Percentiles rank a stretch among this genome's conserved stretches.
Conservation (phyloP, 1,140 invertebrate species). For the Catajapyx aquilonaris region DNA sequence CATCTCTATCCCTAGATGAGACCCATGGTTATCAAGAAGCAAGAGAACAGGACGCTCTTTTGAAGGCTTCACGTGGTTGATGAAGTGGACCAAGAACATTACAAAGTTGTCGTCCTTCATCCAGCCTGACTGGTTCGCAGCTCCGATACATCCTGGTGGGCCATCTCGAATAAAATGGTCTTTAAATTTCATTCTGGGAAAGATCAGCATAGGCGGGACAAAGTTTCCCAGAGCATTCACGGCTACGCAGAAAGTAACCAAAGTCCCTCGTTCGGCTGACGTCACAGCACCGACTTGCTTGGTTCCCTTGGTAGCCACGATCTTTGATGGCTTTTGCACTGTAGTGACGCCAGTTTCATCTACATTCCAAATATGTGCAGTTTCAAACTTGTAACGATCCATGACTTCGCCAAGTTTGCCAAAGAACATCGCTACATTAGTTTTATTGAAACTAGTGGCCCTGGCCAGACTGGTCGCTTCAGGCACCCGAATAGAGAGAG, state of each 20-base stretch:
- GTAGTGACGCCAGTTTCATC: constrained; percentile 22
- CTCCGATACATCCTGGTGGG: constrained; percentile 19
- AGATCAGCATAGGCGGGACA: constrained; percentile 15
- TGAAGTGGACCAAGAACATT: constrained; percentile 19
- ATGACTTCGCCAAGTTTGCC: not conserved
- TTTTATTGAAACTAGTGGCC: not conserved
- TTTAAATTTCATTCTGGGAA: constrained; percentile 13
- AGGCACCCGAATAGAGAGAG: not conserved
- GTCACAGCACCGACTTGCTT: constrained; percentile 19
- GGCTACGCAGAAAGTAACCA: constrained; percentile 18
- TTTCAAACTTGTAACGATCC: not conserved
- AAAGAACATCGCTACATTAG: not conserved
- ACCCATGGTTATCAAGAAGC: constrained; percentile 9
- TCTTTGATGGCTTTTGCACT: constrained; percentile 20
- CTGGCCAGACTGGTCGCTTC: not conserved
- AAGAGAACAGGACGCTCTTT: constrained; percentile 6
- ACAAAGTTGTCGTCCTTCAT: constrained; percentile 17
- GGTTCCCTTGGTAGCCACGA: constrained; percentile 16
- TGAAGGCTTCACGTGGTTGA: constrained; percentile 13
- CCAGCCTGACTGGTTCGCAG: constrained; percentile 18
- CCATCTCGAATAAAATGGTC: constrained; percentile 15
- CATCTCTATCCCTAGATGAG: constrained; percentile 11
- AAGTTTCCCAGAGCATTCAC: constrained; percentile 13
- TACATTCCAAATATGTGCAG: not conserved
- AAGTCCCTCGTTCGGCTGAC: constrained; percentile 19